Base-by-base conservation (phyloP, 2,888 invertebrate genomes). In the Beris chalybata region DNA sequence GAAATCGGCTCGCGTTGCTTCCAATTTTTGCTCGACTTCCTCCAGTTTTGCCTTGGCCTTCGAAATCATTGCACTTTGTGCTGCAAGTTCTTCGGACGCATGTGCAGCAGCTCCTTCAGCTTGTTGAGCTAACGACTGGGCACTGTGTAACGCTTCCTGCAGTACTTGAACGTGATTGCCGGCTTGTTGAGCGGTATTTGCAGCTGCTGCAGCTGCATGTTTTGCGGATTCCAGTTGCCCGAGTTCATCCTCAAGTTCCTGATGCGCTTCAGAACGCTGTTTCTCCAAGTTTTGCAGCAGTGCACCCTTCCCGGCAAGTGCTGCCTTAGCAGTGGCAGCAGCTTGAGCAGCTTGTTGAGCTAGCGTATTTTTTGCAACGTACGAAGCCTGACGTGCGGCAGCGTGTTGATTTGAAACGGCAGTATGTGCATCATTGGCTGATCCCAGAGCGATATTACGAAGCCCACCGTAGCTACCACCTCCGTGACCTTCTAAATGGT, bases 1-100 rank as follows among this genome's bases (percentile, higher is more conserved):
- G 76, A 88, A 89, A 78, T 89, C 90, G 66, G 89, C 83, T 55
- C 88, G 84, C 64, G 88, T 87, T 7, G 85, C 85, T 55, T 83
- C 83, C 38, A 89, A 81, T 74, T 89, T 88, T 50, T 89, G 87
- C 67, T 85, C 85, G 22, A 89, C 81, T 1, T 86, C 81, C 67
- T 85, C 83, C 9, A 88, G 80, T 48, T 88, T 77, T 71, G 88
- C 87, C 65, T 87, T 83, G 0, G 89, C 89, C 1, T 87, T 84
- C 12, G 89, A 89, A 2, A 61, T 38, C 52, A 61, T 61, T 22
- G 50, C 15, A 22, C 38, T 52, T 52, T 61, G 61, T 22, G 61
- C 50, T 22, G 50, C 61, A 4, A 61, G 38, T 13, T 61, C 50
- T 13, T 31, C 13, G 29, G 38, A 31, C 2, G 61, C 31, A 9